Conservation (phyloP, 1,140 invertebrate species). For the Drosophila seguyi region DNA sequence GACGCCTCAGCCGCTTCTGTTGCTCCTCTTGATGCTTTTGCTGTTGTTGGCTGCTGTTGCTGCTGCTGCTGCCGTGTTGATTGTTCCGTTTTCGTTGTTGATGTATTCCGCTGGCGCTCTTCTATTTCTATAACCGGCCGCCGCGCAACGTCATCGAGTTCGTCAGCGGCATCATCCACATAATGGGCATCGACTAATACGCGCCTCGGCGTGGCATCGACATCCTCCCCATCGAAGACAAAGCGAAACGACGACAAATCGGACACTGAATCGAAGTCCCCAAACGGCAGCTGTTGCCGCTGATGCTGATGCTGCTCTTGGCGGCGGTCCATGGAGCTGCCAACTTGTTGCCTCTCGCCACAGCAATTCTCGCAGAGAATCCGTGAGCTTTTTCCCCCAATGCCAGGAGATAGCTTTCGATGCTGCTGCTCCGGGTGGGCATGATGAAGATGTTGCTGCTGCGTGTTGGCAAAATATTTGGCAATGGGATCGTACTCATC, state of each 20-base stretch:
- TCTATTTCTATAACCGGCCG: constrained; percentile 80
- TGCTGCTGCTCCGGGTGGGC: constrained; percentile 27
- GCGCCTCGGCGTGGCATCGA: constrained; percentile 43
- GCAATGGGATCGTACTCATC: constrained; percentile 55
- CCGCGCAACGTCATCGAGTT: constrained; percentile 71
- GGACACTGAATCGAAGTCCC: constrained; percentile 80
- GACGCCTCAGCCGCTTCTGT: constrained; percentile 58
- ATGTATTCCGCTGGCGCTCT: constrained; percentile 71
- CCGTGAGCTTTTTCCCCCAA: constrained; percentile 68
- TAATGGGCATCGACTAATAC: constrained; percentile 50
- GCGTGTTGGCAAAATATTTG: constrained; percentile 48
- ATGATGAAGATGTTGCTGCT: constrained; percentile 32
- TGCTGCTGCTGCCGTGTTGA: constrained; percentile 44
- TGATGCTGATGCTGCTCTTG: constrained; percentile 33
- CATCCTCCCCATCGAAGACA: constrained; percentile 79
- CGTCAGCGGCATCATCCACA: constrained; percentile 49
- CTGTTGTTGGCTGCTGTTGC: constrained; percentile 23
- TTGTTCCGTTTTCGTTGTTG: constrained; percentile 62
- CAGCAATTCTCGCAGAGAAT: constrained; percentile 78
- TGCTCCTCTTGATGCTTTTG: constrained; percentile 31
- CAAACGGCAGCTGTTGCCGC: constrained; percentile 43
- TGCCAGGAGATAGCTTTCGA: constrained; percentile 47
- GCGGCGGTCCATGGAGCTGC: constrained; percentile 46
- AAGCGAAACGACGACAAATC: constrained; percentile 85
- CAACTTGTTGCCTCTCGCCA: constrained; percentile 68